These are phyloP conservation scores for Corythoichthys intestinalis DNA, from an alignment of 2,113 vertebrate species.

Conservation along the genomic window DNA sequence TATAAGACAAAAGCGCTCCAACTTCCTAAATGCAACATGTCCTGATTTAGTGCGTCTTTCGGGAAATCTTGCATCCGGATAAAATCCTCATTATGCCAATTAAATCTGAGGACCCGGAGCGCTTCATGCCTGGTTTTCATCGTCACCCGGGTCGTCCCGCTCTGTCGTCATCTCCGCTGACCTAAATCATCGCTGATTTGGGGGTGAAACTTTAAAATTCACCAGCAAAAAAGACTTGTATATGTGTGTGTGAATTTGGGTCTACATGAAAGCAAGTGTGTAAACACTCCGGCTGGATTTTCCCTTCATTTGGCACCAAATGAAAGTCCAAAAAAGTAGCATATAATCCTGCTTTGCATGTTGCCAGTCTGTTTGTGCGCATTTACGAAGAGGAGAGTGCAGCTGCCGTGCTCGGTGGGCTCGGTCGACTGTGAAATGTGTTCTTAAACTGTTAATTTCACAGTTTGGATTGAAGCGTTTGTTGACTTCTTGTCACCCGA, in stretches of 20 bases:
- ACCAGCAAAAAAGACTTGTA: conserved; percentile 23
- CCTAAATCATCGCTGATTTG: conserved; percentile 45
- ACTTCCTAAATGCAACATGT: not conserved
- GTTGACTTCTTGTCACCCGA: conserved; percentile 37
- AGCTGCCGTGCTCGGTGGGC: conserved; percentile 17
- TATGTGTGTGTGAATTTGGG: conserved; percentile 6
- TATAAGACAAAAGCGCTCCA: conserved; percentile 16
- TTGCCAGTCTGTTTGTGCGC: conserved; percentile 16
- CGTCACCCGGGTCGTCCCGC: conserved; percentile 44
- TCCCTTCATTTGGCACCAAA: conserved; percentile 6
- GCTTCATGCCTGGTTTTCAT: not conserved
- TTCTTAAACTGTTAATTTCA: conserved; percentile 55
- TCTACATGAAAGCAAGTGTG: conserved; percentile 14
- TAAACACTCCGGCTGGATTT: conserved; percentile 13
- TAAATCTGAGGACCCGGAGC: conserved; percentile 7
- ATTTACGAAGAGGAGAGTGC: conserved; percentile 8
- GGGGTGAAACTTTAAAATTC: not conserved
- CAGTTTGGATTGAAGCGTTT: conserved; percentile 41
- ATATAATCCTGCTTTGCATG: conserved; percentile 35
- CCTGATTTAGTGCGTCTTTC: not conserved
- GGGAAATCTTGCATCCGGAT: conserved; percentile 6
- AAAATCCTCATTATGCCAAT: conserved; percentile 22
- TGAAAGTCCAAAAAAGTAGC: conserved; percentile 26
- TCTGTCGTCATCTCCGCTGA: conserved; percentile 62
- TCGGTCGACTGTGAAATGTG: conserved; percentile 52